These are phyloP conservation scores for Anabas testudineus DNA, from an alignment of 2,797 vertebrate genomes.

Conservation along the genomic window DNA sequence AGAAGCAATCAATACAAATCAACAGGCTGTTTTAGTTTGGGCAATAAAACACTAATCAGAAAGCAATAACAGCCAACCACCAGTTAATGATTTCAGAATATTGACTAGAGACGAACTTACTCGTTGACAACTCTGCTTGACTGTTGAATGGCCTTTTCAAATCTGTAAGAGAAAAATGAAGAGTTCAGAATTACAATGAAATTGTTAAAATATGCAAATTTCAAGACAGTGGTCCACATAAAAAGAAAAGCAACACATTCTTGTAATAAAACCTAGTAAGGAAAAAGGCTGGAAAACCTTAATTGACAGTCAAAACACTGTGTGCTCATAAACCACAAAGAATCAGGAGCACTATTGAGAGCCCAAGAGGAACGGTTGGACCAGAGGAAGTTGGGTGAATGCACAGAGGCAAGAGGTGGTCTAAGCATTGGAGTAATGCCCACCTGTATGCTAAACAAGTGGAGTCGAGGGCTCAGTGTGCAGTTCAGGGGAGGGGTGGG, in stretches of 20 bases:
- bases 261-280: not conserved
- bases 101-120: constrained; percentile 76
- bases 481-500: constrained; percentile 1
- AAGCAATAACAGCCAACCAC: not conserved
- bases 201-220: not conserved
- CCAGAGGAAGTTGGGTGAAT: constrained; percentile 48
- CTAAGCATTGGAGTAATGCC: constrained; percentile 63
- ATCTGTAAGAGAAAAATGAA: constrained; percentile 72
- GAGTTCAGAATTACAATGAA: not conserved
- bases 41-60: not conserved
- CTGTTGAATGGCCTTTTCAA: constrained; percentile 83
- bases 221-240: not conserved
- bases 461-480: constrained; percentile 20
- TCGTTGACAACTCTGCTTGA: constrained; percentile 73
- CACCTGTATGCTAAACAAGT: constrained; percentile 92
- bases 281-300: not conserved
- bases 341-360: constrained; percentile 32
- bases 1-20: constrained; percentile 18
- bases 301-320: not conserved
- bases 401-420: constrained; percentile 37
- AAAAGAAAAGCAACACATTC: not conserved
- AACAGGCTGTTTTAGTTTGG: not conserved
- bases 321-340: constrained; percentile 18
- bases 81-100: not conserved
- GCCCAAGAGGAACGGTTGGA: constrained; percentile 41